Base-by-base conservation (phyloP, 2,797 vertebrate genomes). In the Rhinichthys osculus region DNA sequence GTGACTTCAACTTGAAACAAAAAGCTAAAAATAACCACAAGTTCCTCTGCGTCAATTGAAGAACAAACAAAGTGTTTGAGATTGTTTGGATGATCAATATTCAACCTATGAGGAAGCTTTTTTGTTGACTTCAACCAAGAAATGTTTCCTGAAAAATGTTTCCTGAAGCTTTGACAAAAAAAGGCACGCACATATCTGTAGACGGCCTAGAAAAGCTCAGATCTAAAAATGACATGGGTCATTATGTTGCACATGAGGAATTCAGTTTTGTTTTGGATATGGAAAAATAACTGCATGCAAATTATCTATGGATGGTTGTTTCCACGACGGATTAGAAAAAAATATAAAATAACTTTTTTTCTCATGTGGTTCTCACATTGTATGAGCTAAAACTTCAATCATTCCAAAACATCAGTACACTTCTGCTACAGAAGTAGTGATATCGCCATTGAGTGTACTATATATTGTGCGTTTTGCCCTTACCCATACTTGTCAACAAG, bases 1-100 rank as follows among this genome's bases (percentile, higher is more conserved):
- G 64, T 77, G 50, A 83, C 54, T 77, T 78, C 23, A 67, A 82
- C 35, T 74, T 33, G 57, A 88, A 74, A 85, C 84, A 62, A 78
- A 47, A 64, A 44, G 40, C 23, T 54, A 85, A 66, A 42, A 54
- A 71, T 81, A 78, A 10, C 33, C 62, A 71, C 0, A 57, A 66
- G 84, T 87, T 89, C 86, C 83, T 83, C 40, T 72, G 16, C 6
- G 13, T 14, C 42, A n/a, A 59, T 23, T 35, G 3, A 21, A 71
- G 72, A 76, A 57, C 44, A 47, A n/a, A 77, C 47, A 23, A 73
- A 35, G 23, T 42, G 14, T 23, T 62, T 23, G 35, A 33, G 21
- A 74, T 82, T 78, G 52, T 78, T 72, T 72, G 23, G 19, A 81
- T 17, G 35, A 74, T 67, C 21, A 59, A 44, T 27, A n/a, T 66